A percentile compares a stretch with the other conserved stretches of the same genome.
phyloP scores from a whole-genome alignment of 2,797 vertebrate species.

The Siniperca undulata region DNA sequence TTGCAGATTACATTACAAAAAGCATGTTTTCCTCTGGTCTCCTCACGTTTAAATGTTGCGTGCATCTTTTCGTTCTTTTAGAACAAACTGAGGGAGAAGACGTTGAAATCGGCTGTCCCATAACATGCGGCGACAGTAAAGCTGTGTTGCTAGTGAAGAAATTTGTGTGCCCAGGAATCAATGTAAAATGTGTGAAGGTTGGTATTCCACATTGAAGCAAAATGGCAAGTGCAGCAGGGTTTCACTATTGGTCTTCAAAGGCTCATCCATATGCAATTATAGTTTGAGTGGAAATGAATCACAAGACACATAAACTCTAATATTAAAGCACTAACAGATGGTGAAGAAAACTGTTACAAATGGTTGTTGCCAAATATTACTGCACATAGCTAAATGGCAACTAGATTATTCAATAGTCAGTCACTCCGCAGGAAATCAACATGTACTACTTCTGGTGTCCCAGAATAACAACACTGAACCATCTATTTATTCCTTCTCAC shows the following conservation, averaged over 20 bases:
- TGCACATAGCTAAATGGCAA: neutral
- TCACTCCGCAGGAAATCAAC: conserved; percentile 26
- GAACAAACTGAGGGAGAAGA: conserved; percentile 80
- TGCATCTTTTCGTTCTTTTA: conserved; percentile 30
- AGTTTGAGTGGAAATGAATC: neutral
- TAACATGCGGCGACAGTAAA: conserved; percentile 98
- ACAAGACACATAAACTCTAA: neutral
- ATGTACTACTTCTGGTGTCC: conserved; percentile 3
- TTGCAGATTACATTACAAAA: neutral
- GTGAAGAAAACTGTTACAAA: neutral
- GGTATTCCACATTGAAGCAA: conserved; percentile 39
- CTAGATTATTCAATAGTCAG: conserved; percentile 13
- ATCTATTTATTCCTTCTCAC: conserved; percentile 4
- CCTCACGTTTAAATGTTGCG: neutral
- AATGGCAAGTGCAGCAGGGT: neutral
- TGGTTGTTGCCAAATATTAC: neutral
- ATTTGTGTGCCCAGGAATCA: conserved; percentile 98
- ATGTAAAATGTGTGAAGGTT: conserved; percentile 99
- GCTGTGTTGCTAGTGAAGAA: conserved; percentile 97
- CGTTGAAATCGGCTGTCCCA: conserved; percentile 94
- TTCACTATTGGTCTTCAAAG: neutral
- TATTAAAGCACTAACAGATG: neutral
- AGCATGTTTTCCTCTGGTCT: rapidly evolving
- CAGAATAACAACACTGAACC: neutral
- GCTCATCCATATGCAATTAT: neutral